A percentile compares a stretch with the other conserved stretches of the same genome.
These are phyloP conservation scores for Aspidoscelis tigris DNA, from an alignment of 2,113 vertebrate genomes.

Conservation along the genomic window DNA sequence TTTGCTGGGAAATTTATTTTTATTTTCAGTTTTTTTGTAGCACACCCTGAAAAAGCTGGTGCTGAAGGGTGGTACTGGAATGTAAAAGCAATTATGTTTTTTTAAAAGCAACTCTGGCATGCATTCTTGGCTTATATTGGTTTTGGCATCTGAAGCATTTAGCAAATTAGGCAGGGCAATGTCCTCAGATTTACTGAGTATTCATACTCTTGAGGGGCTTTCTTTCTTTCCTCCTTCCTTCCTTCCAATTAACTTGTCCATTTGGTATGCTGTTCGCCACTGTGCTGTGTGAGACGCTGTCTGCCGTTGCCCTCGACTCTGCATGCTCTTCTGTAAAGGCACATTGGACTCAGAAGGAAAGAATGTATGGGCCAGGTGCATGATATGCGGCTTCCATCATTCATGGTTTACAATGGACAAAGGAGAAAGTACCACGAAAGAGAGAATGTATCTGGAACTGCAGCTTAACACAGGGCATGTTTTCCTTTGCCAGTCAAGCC, in stretches of 20 bases:
- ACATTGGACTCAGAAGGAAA: slow-evolving; percentile 49
- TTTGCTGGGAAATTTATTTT: background rate
- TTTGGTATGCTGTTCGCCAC: background rate
- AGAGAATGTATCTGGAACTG: background rate
- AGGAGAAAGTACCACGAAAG: background rate
- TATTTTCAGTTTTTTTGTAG: background rate
- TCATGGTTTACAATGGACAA: slow-evolving; percentile 11
- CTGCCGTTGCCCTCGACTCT: slow-evolving; percentile 11
- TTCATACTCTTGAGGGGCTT: background rate
- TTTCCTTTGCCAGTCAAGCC: background rate
- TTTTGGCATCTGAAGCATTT: background rate
- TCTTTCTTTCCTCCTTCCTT: background rate
- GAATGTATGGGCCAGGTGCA: slow-evolving; percentile 40
- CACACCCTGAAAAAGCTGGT: background rate
- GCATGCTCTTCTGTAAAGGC: slow-evolving; percentile 22
- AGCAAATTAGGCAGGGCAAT: background rate
- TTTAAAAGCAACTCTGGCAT: background rate
- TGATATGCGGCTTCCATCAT: slow-evolving; percentile 28
- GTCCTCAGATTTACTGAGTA: too few relatives aligned
- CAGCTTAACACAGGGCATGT: background rate
- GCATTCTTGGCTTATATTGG: background rate
- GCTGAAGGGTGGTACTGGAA: background rate
- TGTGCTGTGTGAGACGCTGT: background rate
- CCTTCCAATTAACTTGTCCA: background rate
- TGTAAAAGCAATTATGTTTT: background rate